Percentiles rank a stretch among this genome's conserved stretches.
Evolutionary conservation across 30 jellyfish, hydroid and myxozoan species (phyloP).

Genomic region (Aurelia sp.): DNA sequence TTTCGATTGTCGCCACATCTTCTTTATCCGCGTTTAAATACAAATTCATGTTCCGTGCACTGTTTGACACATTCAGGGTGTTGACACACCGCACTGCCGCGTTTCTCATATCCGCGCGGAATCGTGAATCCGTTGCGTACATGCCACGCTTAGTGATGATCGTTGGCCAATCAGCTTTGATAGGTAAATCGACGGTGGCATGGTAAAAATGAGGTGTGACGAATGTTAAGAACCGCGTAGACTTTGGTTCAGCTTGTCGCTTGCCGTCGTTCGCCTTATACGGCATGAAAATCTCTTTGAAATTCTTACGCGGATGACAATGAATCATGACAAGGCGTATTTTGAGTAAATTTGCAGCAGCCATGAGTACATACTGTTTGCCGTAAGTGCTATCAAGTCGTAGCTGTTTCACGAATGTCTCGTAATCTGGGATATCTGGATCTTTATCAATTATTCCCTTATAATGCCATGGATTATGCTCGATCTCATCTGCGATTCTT

Average conservation of each 20-base stretch:
- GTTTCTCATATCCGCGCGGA: conserved; percentile 88
- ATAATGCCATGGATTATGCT: conserved; percentile 73
- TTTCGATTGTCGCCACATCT: conserved; percentile 73
- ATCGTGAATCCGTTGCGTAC: conserved; percentile 89
- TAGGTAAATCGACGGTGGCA: conserved; percentile 79
- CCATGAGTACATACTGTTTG: conserved; percentile 79
- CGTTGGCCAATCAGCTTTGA: conserved; percentile 91
- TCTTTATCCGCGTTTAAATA: conserved; percentile 45
- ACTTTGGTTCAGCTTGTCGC: neutral
- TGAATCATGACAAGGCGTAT: conserved; percentile 83
- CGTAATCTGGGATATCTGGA: conserved; percentile 67
- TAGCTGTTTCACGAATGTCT: conserved; percentile 55
- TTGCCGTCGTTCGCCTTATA: conserved; percentile 16
- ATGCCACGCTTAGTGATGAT: conserved; percentile 76
- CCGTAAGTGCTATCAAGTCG: conserved; percentile 76
- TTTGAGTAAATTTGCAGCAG: conserved; percentile 78
- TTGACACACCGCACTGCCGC: conserved; percentile 90
- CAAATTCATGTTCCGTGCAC: conserved; percentile 13
- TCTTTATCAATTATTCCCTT: conserved; percentile 82
- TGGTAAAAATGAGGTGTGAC: conserved; percentile 86
- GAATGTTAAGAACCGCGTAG: conserved; percentile 83
- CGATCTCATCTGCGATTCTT: conserved; percentile 75
- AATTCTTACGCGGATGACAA: conserved; percentile 75
- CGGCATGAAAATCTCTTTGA: conserved; percentile 81
- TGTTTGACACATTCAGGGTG: conserved; percentile 51